Base-by-base conservation (phyloP, 1,140 invertebrate species). In the Ostrea denselamellosa region DNA sequence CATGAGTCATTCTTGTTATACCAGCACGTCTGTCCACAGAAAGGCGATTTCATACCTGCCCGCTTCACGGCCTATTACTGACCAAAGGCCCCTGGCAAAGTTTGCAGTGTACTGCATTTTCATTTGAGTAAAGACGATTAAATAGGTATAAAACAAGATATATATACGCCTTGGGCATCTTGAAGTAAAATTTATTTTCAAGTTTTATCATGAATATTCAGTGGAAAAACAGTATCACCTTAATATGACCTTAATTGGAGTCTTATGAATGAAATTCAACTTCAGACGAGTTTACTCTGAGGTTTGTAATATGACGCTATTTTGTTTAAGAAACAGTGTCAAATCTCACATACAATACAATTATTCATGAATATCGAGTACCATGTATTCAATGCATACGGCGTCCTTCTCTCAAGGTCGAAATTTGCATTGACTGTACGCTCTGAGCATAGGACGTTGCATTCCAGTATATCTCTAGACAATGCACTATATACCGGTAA, bases 41-140 rank as follows among this genome's bases (percentile, higher is more conserved):
- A 71, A 22, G 7, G 22, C 22, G 65, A 71, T 28, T 9, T 71
- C 22, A 22, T 25, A 71, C n/a, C 56, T 77, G 68, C 25, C 68
- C 68, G 25, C 68, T 77, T 4, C 56, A 62, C 56, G 56, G 56
- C 56, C 2, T 62, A n/a, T 62, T 7, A 34, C 68, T 77, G 68
- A 77, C 68, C 68, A 34, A 10, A 8, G 56, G 58, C 58, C 58
- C 58, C 58, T 17, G 58, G 68, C 68, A 34, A 77, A 77, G 25
- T 77, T 77, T 77, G 68, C 68, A 77, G 68, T 77, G 68, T 77
- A 77, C 28, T 77, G 68, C 68, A 77, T 25, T 77, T 77, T 34
- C 34, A 77, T 77, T 77, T 77, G 68, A 77, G 28, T 77, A 77
- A 77, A 77, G 68, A 77, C 22, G 68, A 22, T 28, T 71, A 34